Evolutionary conservation across 2,797 vertebrate genomes (phyloP).

Genomic region (Philypnodon macrostomus): DNA sequence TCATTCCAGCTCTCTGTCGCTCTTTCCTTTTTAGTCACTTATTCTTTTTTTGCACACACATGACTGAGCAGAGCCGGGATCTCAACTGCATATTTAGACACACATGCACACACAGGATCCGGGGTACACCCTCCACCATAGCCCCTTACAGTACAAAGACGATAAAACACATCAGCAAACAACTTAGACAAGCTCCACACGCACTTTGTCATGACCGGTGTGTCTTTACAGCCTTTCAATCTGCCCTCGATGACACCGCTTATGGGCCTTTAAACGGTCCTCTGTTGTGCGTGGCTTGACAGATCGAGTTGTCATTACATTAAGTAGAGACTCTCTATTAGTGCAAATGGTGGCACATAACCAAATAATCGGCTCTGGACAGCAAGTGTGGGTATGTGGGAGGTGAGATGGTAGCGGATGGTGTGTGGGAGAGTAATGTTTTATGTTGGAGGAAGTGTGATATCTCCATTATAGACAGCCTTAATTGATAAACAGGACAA

Average conservation of each 20-base stretch:
- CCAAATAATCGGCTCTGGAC: conserved; percentile 64
- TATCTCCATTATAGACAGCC: conserved; percentile 66
- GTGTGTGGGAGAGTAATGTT: conserved; percentile 77
- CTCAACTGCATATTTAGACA: conserved; percentile 20
- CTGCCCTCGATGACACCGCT: conserved; percentile 57
- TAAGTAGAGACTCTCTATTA: conserved; percentile 66
- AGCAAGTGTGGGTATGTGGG: conserved; percentile 74
- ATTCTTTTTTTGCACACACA: conserved; percentile 50
- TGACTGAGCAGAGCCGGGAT: conserved; percentile 49
- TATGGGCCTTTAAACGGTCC: conserved; percentile 50
- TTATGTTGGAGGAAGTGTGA: conserved; percentile 73
- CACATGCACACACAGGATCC: conserved; percentile 12
- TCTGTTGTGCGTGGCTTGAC: conserved; percentile 43
- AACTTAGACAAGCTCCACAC: conserved; percentile 44
- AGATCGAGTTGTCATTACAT: conserved; percentile 64
- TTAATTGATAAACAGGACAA: conserved; percentile 77
- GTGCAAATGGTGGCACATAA: conserved; percentile 70
- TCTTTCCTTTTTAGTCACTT: conserved; percentile 52
- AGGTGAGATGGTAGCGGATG: conserved; percentile 75
- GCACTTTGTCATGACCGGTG: conserved; percentile 46
- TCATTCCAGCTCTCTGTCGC: conserved; percentile 21
- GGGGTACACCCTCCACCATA: conserved; percentile 16
- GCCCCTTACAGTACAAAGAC: conserved; percentile 43
- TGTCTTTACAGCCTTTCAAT: conserved; percentile 52
- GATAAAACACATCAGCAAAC: conserved; percentile 60